Evolutionary conservation across 1,140 invertebrate species (phyloP).

Genomic region (Heliconius melpomene): DNA sequence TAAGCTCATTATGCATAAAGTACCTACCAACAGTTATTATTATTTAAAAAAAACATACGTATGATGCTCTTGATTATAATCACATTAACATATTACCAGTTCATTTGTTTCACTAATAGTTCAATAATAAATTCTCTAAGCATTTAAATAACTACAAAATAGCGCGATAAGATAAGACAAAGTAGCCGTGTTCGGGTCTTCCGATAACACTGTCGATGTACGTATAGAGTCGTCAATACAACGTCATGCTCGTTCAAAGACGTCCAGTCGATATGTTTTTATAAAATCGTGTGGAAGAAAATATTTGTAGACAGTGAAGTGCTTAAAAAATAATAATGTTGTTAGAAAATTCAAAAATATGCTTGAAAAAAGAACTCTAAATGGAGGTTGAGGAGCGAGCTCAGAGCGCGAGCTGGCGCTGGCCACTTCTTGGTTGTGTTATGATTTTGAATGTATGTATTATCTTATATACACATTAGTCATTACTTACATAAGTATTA

Average conservation of each 20-base stretch:
- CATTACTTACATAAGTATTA: not conserved
- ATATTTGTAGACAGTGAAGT: slow-evolving; percentile 36
- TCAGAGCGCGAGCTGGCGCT: slow-evolving; percentile 61
- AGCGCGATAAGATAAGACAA: slow-evolving; percentile 75
- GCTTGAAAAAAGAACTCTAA: slow-evolving; percentile 47
- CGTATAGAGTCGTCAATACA: slow-evolving; percentile 66
- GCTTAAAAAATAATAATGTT: slow-evolving; percentile 28
- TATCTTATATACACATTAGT: not conserved
- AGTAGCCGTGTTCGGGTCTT: slow-evolving; percentile 63
- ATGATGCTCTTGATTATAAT: not conserved
- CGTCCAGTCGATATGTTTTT: slow-evolving; percentile 31
- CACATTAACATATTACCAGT: not conserved
- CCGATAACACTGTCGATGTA: slow-evolving; percentile 66
- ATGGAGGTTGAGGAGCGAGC: slow-evolving; percentile 64
- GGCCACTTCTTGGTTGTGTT: slow-evolving; percentile 67
- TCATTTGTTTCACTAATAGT: slow-evolving; percentile 17
- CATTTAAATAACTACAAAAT: slow-evolving; percentile 50
- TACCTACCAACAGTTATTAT: not conserved
- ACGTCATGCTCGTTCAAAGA: slow-evolving; percentile 65
- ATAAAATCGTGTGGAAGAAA: slow-evolving; percentile 35
- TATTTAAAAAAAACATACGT: not conserved
- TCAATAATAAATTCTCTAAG: slow-evolving; percentile 33
- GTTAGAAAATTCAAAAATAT: slow-evolving; percentile 43
- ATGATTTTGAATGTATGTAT: slow-evolving; percentile 70
- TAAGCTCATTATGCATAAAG: not conserved